Base-by-base conservation (phyloP, 53 echinoderm and acorn worm species). In the Temnopleurus reevesii region DNA sequence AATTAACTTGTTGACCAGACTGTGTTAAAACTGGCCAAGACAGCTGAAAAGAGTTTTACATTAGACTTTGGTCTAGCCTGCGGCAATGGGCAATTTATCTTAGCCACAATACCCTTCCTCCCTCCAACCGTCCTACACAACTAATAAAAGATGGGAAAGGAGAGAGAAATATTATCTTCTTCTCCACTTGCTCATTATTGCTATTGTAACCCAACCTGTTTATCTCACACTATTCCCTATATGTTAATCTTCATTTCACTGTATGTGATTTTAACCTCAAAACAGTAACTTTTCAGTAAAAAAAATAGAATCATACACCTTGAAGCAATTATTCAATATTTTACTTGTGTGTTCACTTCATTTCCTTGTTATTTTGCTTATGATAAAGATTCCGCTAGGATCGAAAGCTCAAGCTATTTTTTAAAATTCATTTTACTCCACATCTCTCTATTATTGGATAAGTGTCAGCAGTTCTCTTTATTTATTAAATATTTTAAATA, bases 31-130 rank as follows among this genome's bases (percentile, higher is more conserved):
- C 34, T 15, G 64, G 21, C n/a, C 65, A 65, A 44, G 30, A 4
- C 15, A 81, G 41, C 46, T 86, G 61, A 64, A 46, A 30, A 60
- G 61, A 47, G 59, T 41, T 65, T 63, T 86, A 27, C 64, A 86
- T 65, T 63, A 86, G 46, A 86, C 41, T 47, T 45, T 46, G 29
- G 21, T 44, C 64, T 0, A 30, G 64, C 15, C 6, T 29, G 25
- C 45, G 57, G 61, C 86, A 61, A 60, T 2, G 5, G 57, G 86
- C 44, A 30, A 5, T 86, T 65, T 44, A 26, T 27, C 65, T 27
- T 31, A 64, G 31, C 36, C 45, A 86, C 28, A 61, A 56, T 60
- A 8, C 25, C 81, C 81, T 23, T 17, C 65, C 71, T 23, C 21
- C 65, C 71, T 5, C 71, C 23, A 2, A 38, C n/a, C 71, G 36